Evolutionary conservation across 2,888 invertebrate species (phyloP).

Genomic region (Lithophane leautieri): DNA sequence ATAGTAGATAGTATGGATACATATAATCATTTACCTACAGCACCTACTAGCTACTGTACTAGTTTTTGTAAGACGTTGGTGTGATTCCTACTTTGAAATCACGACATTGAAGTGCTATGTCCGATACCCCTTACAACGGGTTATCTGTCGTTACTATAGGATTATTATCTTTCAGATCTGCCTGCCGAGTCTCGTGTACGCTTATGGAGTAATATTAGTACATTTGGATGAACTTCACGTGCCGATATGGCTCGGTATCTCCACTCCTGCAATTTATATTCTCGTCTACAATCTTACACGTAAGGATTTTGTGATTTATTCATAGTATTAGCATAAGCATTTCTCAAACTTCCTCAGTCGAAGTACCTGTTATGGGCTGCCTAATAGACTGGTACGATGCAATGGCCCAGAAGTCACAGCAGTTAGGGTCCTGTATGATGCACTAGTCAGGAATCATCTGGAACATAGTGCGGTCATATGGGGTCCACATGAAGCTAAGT

Average conservation of each 20-base stretch:
- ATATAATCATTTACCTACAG: neutral
- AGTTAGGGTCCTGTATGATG: too few species aligned
- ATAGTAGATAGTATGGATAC: too few species aligned
- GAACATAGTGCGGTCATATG: too few species aligned
- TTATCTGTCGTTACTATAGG: conserved; percentile 40
- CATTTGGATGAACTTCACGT: conserved; percentile 78
- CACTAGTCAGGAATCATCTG: too few species aligned
- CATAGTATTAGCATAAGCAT: conserved; percentile 18
- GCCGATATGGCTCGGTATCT: conserved; percentile 81
- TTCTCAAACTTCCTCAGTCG: conserved; percentile 22
- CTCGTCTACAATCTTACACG: conserved; percentile 84
- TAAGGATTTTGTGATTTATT: conserved; percentile 71
- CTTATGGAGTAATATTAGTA: conserved; percentile 84
- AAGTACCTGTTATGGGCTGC: neutral
- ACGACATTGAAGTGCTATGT: conserved; percentile 25
- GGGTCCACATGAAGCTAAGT: too few species aligned
- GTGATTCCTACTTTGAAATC: conserved; percentile 23
- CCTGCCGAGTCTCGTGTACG: conserved; percentile 83
- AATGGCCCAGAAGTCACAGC: too few species aligned
- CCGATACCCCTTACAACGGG: conserved; percentile 33
- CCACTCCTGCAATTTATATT: conserved; percentile 82
- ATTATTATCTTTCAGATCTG: conserved; percentile 76
- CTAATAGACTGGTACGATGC: neutral
- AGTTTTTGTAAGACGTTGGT: neutral
- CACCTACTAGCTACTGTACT: neutral